Percentiles rank a stretch among this genome's conserved stretches.
These are phyloP conservation scores for Cromileptes altivelis DNA, from an alignment of 2,113 vertebrate genomes.

Conservation along the genomic window DNA sequence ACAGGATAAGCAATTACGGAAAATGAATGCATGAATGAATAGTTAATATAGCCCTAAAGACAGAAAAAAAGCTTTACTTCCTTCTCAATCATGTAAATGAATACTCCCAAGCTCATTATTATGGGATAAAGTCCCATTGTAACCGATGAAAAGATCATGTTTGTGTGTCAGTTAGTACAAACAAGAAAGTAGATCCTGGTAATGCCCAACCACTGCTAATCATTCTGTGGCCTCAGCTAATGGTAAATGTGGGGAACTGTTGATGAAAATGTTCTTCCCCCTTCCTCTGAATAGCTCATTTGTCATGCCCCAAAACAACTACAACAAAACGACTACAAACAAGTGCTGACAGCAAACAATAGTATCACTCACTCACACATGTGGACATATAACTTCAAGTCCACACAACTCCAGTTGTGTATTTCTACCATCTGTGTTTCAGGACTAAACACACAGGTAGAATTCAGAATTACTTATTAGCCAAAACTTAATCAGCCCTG, in stretches of 20 bases:
- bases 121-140: not conserved
- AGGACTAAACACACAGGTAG: slow-evolving; percentile 13
- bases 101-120: slow-evolving; percentile 9
- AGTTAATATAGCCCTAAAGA: not conserved
- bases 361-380: not conserved
- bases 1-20: no score
- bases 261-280: slow-evolving; percentile 2
- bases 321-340: not conserved
- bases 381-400: not conserved
- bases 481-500: slow-evolving; percentile 49
- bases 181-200: slow-evolving; percentile 40
- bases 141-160: not conserved
- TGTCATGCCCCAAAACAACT: not conserved
- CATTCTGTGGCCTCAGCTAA: not conserved
- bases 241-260: not conserved
- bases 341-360: not conserved
- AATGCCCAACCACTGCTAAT: not conserved
- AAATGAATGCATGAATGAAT: no score
- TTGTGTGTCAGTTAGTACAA: not conserved
- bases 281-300: not conserved
- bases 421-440: not conserved
- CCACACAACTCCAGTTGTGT: not conserved
- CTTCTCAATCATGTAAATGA: not conserved
- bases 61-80: not conserved
- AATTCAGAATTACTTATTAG: slow-evolving; percentile 72